These are phyloP conservation scores for Corythornis vintsioides DNA, from an alignment of 2,113 vertebrate species.

Conservation along the genomic window DNA sequence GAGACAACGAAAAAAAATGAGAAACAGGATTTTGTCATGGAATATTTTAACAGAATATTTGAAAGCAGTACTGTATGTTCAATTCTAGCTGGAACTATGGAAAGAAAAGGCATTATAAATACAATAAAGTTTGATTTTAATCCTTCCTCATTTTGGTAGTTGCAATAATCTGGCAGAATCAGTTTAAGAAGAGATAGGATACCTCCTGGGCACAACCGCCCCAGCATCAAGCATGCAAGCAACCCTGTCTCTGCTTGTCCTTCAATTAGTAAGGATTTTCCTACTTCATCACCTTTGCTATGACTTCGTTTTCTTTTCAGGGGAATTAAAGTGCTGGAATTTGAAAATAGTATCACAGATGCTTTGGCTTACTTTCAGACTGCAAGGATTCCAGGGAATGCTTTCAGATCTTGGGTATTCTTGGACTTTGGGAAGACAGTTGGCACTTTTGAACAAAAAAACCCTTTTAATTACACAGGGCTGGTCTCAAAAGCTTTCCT, in stretches of 20 bases:
- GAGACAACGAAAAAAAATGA: background rate
- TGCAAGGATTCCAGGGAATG: background rate
- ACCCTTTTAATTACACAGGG: background rate
- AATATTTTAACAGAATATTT: background rate
- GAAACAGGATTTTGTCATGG: background rate
- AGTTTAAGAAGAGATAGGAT: background rate
- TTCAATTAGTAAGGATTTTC: background rate
- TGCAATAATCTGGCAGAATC: background rate
- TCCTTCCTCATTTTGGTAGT: background rate
- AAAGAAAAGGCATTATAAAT: background rate
- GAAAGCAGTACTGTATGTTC: background rate
- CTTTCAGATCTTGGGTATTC: slow-evolving; percentile 17
- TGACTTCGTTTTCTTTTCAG: background rate
- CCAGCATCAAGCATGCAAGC: background rate
- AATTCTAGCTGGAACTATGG: background rate
- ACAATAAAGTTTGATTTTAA: background rate
- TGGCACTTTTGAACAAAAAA: background rate
- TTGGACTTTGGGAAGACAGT: background rate
- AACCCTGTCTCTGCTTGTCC: background rate
- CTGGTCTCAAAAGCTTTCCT: background rate
- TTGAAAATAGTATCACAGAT: slow-evolving; percentile 5
- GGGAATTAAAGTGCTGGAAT: background rate
- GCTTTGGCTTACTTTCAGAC: background rate
- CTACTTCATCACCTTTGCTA: background rate
- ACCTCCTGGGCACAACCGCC: background rate